Evolutionary conservation across 1,140 invertebrate genomes (phyloP).

Genomic region (Platorchestia sp.): DNA sequence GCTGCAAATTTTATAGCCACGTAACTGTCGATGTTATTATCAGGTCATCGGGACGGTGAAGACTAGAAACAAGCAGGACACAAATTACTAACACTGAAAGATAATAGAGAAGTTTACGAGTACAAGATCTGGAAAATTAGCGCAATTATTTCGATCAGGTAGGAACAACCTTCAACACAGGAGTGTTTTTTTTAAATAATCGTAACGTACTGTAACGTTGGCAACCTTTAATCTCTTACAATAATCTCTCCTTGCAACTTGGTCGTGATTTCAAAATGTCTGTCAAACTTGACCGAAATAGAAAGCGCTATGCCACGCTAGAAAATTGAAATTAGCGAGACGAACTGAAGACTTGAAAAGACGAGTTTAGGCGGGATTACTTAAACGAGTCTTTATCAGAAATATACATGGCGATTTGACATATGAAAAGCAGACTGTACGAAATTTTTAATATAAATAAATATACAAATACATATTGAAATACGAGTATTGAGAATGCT

Average conservation of each 20-base stretch:
- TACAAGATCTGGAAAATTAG: constrained; percentile 15
- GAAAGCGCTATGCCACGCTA: background rate
- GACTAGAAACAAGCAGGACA: constrained; percentile 60
- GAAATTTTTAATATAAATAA: background rate
- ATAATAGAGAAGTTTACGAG: constrained; percentile 30
- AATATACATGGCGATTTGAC: constrained; percentile 7
- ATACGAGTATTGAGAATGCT: constrained; percentile 13
- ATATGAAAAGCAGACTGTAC: background rate
- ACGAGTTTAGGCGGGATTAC: constrained; percentile 2
- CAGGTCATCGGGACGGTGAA: background rate
- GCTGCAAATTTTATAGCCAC: background rate
- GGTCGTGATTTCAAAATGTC: background rate
- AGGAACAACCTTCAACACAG: background rate
- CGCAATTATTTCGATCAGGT: background rate
- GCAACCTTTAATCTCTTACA: background rate
- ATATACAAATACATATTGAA: background rate
- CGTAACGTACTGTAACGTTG: background rate
- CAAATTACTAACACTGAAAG: constrained; percentile 56
- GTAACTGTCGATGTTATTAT: background rate
- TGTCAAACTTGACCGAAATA: background rate
- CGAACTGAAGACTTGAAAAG: constrained; percentile 15
- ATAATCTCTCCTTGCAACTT: background rate
- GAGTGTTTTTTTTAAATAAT: background rate
- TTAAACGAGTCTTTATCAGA: background rate
- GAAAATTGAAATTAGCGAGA: background rate